These are phyloP conservation scores for Coturnix japonica DNA, from an alignment of 2,113 vertebrate genomes.

Conservation along the genomic window DNA sequence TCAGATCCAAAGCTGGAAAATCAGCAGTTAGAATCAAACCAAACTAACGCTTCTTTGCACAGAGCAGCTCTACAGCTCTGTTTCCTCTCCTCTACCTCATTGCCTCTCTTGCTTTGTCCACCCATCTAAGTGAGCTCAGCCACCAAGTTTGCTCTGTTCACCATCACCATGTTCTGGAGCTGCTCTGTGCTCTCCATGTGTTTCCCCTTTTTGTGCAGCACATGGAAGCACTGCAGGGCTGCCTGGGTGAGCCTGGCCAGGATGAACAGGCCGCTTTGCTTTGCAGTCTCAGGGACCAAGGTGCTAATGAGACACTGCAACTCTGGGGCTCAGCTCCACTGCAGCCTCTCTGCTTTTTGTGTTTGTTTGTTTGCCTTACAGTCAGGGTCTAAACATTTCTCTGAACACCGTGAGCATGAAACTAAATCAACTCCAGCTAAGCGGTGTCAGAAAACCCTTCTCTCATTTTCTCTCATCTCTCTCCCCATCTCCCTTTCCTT, in stretches of 20 bases:
- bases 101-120: conserved; percentile 25
- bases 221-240: neutral
- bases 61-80: conserved; percentile 33
- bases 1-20: conserved; percentile 28
- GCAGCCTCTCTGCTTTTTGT: conserved; percentile 19
- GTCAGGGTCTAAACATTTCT: conserved; percentile 24
- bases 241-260: neutral
- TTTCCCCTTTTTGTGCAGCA: neutral
- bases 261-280: conserved; percentile 27
- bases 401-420: conserved; percentile 27
- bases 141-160: neutral
- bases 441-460: conserved; percentile 8
- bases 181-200: neutral
- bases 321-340: neutral
- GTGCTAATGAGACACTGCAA: conserved; percentile 18
- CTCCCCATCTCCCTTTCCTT: neutral
- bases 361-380: conserved; percentile 41
- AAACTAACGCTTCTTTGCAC: conserved; percentile 52
- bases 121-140: conserved; percentile 3
- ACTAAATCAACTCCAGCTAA: conserved; percentile 51
- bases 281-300: neutral
- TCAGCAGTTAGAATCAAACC: conserved; percentile 59
- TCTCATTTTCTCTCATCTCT: neutral
- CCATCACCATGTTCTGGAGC: neutral
- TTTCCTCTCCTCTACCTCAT: neutral